A percentile compares a stretch with the other conserved stretches of the same genome.
phyloP scores from a whole-genome alignment of 2,113 vertebrate genomes.

The Castor canadensis region DNA sequence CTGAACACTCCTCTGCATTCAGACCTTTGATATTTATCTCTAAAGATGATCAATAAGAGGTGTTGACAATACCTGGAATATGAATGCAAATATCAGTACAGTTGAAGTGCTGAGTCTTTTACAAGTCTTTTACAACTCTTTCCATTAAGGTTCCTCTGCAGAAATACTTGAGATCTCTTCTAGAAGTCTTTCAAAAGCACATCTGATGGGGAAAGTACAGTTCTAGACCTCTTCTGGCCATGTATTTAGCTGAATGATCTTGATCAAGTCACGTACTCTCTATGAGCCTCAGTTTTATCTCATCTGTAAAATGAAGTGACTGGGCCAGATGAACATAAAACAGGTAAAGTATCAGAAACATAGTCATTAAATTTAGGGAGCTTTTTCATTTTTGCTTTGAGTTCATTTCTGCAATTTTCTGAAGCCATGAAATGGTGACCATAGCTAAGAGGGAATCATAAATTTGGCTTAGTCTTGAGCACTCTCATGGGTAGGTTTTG shows the following conservation, averaged over 20 bases:
- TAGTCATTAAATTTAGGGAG: background rate
- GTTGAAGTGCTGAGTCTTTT: background rate
- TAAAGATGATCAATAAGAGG: slow-evolving; percentile 57
- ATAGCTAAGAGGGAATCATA: background rate
- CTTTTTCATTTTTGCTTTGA: background rate
- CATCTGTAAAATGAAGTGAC: background rate
- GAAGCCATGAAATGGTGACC: background rate
- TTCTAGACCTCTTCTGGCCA: background rate
- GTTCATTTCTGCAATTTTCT: background rate
- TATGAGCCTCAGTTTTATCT: background rate
- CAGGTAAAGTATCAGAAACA: background rate
- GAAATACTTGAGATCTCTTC: background rate
- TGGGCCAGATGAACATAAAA: background rate
- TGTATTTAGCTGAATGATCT: background rate
- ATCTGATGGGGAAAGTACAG: background rate
- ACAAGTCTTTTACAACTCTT: background rate
- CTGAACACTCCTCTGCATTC: slow-evolving; percentile 15
- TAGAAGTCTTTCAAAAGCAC: background rate
- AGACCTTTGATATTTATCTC: slow-evolving; percentile 58
- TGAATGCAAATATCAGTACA: slow-evolving; percentile 30
- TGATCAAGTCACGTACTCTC: background rate
- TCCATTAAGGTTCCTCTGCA: background rate
- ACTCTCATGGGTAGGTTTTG: background rate
- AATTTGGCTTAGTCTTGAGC: background rate
- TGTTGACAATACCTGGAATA: slow-evolving; percentile 28